These are phyloP conservation scores for Ranitomeya variabilis DNA, from an alignment of 2,113 vertebrate genomes.

Conservation along the genomic window DNA sequence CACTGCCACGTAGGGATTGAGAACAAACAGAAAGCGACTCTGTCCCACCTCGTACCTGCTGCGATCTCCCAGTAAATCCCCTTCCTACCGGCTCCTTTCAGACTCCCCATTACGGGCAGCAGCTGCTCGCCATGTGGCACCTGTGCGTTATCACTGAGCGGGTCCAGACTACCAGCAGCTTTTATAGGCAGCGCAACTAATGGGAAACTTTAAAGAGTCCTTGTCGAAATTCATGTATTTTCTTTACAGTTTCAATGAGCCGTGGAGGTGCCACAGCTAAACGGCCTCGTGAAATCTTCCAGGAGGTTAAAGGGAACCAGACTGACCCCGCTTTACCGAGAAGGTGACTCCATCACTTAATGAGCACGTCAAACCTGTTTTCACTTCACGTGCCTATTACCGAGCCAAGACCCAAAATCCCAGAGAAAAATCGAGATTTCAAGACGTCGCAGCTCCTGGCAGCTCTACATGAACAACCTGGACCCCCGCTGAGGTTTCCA, in stretches of 20 bases:
- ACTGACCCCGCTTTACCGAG: constrained; percentile 64
- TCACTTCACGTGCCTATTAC: constrained; percentile 48
- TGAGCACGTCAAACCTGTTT: constrained; percentile 63
- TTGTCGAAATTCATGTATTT: constrained; percentile 72
- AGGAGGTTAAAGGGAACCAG: constrained; percentile 68
- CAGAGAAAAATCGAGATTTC: not conserved
- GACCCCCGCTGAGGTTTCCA: not conserved
- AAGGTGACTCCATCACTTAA: constrained; percentile 64
- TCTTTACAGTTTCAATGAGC: constrained; percentile 68
- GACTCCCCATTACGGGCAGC: constrained; percentile 66
- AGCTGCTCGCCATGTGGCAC: constrained; percentile 72
- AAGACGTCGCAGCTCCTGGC: not conserved
- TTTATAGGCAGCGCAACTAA: constrained; percentile 70
- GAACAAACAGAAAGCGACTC: constrained; percentile 67
- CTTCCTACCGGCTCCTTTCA: constrained; percentile 65
- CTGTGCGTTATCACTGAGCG: constrained; percentile 68
- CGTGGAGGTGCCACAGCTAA: constrained; percentile 61
- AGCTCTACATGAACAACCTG: not conserved
- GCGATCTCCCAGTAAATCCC: constrained; percentile 70
- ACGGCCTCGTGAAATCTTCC: constrained; percentile 66
- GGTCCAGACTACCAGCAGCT: constrained; percentile 62
- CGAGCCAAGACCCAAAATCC: not conserved
- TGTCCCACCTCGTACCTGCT: constrained; percentile 68
- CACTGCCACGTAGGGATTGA: not conserved
- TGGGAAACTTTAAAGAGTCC: constrained; percentile 72